phyloP scores from a whole-genome alignment of 2,888 invertebrate species.

The Amphimallon solstitiale region DNA sequence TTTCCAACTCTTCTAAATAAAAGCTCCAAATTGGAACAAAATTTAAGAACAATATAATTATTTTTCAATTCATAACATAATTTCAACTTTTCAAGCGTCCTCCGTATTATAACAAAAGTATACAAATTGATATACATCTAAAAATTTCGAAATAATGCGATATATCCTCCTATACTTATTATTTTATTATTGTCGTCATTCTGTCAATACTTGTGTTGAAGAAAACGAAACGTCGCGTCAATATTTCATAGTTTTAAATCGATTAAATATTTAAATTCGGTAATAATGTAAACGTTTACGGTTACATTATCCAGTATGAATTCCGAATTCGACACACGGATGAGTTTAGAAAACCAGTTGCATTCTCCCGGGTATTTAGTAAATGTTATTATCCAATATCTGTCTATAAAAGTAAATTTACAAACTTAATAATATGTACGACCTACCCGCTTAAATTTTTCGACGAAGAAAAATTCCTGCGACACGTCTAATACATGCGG shows the following conservation, averaged over 20 bases:
- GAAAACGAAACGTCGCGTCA: not conserved
- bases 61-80: too few species aligned
- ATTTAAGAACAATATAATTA: too few species aligned
- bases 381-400: constrained; percentile 47
- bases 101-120: too few species aligned
- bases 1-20: too few species aligned
- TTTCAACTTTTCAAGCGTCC: too few species aligned
- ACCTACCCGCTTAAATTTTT: constrained; percentile 16
- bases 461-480: not conserved
- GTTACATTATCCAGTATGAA: constrained; percentile 21
- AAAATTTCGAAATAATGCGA: too few species aligned
- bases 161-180: too few species aligned
- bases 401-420: constrained; percentile 45
- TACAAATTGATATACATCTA: too few species aligned
- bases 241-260: constrained; percentile 13
- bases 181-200: too few species aligned
- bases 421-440: constrained; percentile 34
- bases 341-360: constrained; percentile 43
- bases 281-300: constrained; percentile 4
- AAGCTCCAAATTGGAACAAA: too few species aligned
- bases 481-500: not conserved
- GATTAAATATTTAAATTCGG: constrained; percentile 26
- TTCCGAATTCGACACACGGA: constrained; percentile 26
- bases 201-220: too few species aligned
- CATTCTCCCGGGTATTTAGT: constrained; percentile 45